These are phyloP conservation scores for Phyllotreta cruciferae DNA, from an alignment of 2,888 invertebrate species.

Conservation along the genomic window DNA sequence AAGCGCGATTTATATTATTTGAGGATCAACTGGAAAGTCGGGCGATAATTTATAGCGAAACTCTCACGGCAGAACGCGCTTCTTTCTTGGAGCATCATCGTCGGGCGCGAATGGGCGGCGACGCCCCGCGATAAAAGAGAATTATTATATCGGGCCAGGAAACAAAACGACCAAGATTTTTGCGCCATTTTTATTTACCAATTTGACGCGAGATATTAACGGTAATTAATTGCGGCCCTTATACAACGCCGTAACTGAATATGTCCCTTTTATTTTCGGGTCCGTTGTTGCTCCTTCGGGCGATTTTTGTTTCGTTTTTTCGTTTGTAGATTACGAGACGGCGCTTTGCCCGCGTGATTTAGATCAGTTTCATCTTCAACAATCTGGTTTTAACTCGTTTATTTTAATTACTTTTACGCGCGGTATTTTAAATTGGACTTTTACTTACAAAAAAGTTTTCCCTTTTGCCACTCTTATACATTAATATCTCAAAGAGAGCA, in stretches of 20 bases:
- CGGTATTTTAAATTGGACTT: too few relatives aligned
- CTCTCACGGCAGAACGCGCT: conserved; percentile 24
- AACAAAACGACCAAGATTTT: conserved; percentile 36
- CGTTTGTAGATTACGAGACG: conserved; percentile 14
- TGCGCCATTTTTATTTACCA: conserved; percentile 39
- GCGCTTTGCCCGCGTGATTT: conserved; percentile 16
- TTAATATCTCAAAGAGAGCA: too few relatives aligned
- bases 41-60: conserved; percentile 28
- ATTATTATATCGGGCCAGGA: conserved; percentile 36
- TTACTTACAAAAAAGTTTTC: too few relatives aligned
- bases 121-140: conserved; percentile 37
- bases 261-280: conserved; percentile 22
- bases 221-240: conserved; percentile 35
- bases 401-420: too few relatives aligned
- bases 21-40: background rate
- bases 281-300: conserved; percentile 20
- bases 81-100: conserved; percentile 26
- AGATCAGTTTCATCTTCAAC: conserved; percentile 15
- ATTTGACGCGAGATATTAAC: conserved; percentile 40
- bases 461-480: too few relatives aligned
- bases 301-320: too few relatives aligned
- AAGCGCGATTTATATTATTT: too few relatives aligned
- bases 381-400: conserved; percentile 5
- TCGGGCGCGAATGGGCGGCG: conserved; percentile 21
- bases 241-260: conserved; percentile 32